phyloP scores from a whole-genome alignment of 2,888 invertebrate species.

The Lasioglossum morio region DNA sequence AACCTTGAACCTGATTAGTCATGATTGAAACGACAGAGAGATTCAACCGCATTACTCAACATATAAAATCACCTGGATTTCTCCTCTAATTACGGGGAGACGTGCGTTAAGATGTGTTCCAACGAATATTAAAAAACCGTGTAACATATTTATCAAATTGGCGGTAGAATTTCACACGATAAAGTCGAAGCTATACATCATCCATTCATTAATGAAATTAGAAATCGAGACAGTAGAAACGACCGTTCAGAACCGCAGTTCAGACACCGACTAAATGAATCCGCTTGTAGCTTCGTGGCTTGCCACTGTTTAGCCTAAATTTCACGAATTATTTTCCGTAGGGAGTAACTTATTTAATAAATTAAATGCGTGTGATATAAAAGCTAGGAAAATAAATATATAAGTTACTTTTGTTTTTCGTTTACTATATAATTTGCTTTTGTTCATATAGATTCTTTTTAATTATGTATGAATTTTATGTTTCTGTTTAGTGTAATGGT shows the following conservation, averaged over 20 bases:
- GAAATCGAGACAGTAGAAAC: constrained; percentile 6
- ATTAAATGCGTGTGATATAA: too few relatives aligned
- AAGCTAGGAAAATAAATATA: too few relatives aligned
- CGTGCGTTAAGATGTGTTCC: background rate
- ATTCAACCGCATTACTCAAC: constrained; percentile 3
- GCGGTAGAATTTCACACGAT: background rate
- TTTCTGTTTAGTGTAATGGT: too few relatives aligned
- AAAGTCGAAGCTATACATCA: background rate
- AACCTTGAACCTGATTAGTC: constrained; percentile 15
- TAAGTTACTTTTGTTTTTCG: too few relatives aligned
- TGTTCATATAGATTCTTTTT: too few relatives aligned
- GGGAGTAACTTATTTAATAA: too few relatives aligned
- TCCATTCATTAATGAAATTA: background rate
- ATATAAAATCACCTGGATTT: background rate
- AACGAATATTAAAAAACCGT: background rate
- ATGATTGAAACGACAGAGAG: constrained; percentile 7
- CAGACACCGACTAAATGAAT: background rate
- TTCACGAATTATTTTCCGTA: background rate
- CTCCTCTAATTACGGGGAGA: background rate
- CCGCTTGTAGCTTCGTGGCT: background rate
- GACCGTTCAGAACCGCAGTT: background rate
- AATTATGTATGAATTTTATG: too few relatives aligned
- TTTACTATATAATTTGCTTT: too few relatives aligned
- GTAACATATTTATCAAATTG: background rate
- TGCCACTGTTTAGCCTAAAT: background rate